These are phyloP conservation scores for Oxygymnocypris stewartii DNA, from an alignment of 2,113 vertebrate genomes.

Conservation along the genomic window DNA sequence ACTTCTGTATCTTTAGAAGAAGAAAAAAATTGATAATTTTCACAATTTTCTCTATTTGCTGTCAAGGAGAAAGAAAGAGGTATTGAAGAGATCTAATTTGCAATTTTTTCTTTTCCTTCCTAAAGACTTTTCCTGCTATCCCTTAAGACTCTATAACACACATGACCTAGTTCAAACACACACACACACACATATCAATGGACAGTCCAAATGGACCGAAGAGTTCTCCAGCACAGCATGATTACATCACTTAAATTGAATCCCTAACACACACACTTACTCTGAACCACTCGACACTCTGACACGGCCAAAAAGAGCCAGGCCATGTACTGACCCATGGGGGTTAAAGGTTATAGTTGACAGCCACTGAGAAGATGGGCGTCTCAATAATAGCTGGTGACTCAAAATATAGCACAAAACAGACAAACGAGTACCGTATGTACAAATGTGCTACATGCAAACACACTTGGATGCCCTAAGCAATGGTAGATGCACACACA, in stretches of 20 bases:
- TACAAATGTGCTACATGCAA: slow-evolving; percentile 42
- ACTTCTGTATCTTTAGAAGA: neutral
- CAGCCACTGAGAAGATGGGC: slow-evolving; percentile 26
- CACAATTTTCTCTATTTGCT: neutral
- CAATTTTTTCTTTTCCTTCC: neutral
- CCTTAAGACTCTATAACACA: slow-evolving; percentile 28
- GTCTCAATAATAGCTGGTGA: slow-evolving; percentile 4
- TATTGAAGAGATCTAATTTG: neutral
- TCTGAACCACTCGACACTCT: slow-evolving; percentile 71
- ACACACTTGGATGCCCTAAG: slow-evolving; percentile 48
- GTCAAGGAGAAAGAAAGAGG: neutral
- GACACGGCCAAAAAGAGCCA: slow-evolving; percentile 61
- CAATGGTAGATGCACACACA: slow-evolving; percentile 6
- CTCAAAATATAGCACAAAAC: neutral
- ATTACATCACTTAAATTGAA: slow-evolving; percentile 70
- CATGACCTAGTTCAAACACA: slow-evolving; percentile 23
- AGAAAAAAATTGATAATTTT: neutral
- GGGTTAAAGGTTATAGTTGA: slow-evolving; percentile 65
- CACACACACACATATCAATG: slow-evolving; percentile 19
- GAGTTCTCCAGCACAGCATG: slow-evolving; percentile 70
- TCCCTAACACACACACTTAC: slow-evolving; percentile 51
- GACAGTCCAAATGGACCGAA: slow-evolving; percentile 69
- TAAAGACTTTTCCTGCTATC: slow-evolving; percentile 32
- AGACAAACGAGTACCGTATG: neutral
- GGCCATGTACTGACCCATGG: slow-evolving; percentile 55